These are phyloP conservation scores for Triops cancriformis DNA, from an alignment of 1,140 invertebrate genomes.

Conservation along the genomic window DNA sequence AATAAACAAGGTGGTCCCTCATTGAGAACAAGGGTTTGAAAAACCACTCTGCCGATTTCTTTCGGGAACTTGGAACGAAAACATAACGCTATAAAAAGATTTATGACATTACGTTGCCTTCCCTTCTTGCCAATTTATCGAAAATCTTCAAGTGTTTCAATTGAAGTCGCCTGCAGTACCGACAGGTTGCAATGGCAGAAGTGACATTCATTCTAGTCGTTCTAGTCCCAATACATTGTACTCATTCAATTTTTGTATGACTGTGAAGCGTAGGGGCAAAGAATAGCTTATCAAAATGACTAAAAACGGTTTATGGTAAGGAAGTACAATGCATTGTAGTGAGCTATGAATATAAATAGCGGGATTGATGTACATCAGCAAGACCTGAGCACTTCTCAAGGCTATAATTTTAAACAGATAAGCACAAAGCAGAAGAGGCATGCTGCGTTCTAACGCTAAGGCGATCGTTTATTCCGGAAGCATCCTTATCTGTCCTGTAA, in stretches of 20 bases:
- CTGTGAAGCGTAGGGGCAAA: background rate
- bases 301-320: background rate
- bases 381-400: background rate
- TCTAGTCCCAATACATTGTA: too few species aligned
- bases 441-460: background rate
- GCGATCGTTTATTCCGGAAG: background rate
- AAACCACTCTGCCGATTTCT: background rate
- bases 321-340: background rate
- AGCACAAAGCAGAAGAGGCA: background rate
- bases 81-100: background rate
- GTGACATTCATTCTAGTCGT: too few species aligned
- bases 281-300: background rate
- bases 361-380: background rate
- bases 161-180: too few species aligned
- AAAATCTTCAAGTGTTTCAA: too few species aligned
- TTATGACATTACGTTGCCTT: background rate
- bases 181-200: too few species aligned
- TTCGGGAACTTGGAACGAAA: background rate
- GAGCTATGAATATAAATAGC: slow-evolving; percentile 2
- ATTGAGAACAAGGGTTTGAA: slow-evolving; percentile 2
- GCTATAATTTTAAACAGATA: slow-evolving; percentile 11
- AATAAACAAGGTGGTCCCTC: slow-evolving; percentile 7
- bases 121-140: too few species aligned
- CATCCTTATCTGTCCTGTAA: slow-evolving; percentile 1
- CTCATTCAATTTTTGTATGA: too few species aligned